These are phyloP conservation scores for Leucopsar rothschildi DNA, from an alignment of 2,113 vertebrate species.

Conservation along the genomic window DNA sequence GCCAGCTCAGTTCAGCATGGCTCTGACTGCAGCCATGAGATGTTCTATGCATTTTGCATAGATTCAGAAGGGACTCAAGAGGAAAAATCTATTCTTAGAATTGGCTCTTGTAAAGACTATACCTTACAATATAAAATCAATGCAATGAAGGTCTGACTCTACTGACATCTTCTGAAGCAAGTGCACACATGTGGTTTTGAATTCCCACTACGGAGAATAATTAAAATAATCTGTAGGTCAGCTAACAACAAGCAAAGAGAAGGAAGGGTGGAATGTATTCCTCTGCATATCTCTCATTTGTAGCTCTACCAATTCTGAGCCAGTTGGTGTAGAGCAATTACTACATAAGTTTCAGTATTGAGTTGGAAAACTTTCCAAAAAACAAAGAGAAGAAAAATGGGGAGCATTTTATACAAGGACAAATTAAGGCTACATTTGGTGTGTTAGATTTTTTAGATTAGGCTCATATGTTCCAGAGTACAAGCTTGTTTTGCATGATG, in stretches of 20 bases:
- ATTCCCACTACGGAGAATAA: background rate
- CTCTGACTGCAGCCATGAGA: background rate
- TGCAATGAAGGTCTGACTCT: background rate
- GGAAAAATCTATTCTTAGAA: background rate
- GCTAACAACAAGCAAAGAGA: background rate
- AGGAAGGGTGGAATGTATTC: background rate
- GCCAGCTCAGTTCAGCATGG: background rate
- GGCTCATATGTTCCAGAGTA: background rate
- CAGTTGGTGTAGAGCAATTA: background rate
- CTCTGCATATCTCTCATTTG: background rate
- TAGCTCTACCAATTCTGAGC: background rate
- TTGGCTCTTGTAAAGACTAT: background rate
- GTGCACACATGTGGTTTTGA: background rate
- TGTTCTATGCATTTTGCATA: background rate
- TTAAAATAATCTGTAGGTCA: background rate
- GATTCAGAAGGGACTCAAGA: background rate
- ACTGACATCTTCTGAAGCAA: background rate
- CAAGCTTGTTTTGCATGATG: background rate
- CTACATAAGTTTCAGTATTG: background rate
- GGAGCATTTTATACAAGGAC: background rate
- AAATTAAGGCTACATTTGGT: constrained; percentile 24
- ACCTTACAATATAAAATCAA: background rate
- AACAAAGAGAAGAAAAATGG: background rate
- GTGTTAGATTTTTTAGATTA: constrained; percentile 17
- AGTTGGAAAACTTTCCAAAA: background rate